phyloP scores from a whole-genome alignment of 2,888 invertebrate species.

The Auanema sp. region DNA sequence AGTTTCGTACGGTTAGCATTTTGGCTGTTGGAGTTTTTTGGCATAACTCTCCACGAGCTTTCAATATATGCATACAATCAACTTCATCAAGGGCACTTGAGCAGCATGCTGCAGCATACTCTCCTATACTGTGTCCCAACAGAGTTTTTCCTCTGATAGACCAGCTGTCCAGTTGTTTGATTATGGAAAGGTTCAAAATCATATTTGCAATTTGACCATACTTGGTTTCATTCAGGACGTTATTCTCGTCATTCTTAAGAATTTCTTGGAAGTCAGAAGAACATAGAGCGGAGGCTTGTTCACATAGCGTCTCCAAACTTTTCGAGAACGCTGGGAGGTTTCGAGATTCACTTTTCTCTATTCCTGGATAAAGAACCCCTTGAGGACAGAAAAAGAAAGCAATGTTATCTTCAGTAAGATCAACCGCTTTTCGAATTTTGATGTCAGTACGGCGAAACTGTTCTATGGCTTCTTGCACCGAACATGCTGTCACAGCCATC shows the following conservation, averaged over 20 bases:
- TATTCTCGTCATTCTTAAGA: slow-evolving; percentile 5
- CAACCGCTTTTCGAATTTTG: neutral
- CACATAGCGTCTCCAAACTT: slow-evolving; percentile 21
- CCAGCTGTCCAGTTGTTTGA: slow-evolving; percentile 23
- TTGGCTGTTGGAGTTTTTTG: slow-evolving; percentile 38
- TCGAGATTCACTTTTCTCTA: slow-evolving; percentile 25
- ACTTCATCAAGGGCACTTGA: slow-evolving; percentile 23
- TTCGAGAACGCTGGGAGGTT: slow-evolving; percentile 16
- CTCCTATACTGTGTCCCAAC: slow-evolving; percentile 58
- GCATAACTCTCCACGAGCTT: slow-evolving; percentile 37
- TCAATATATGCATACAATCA: slow-evolving; percentile 33
- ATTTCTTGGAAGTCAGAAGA: slow-evolving; percentile 14
- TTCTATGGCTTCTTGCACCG: slow-evolving; percentile 18
- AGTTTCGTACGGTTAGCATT: slow-evolving; percentile 48
- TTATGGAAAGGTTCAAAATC: slow-evolving; percentile 33
- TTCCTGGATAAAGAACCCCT: slow-evolving; percentile 50
- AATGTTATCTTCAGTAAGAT: slow-evolving; percentile 20
- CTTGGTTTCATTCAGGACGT: slow-evolving; percentile 19
- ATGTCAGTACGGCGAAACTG: neutral
- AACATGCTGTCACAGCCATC: slow-evolving; percentile 18
- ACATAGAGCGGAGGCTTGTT: slow-evolving; percentile 8
- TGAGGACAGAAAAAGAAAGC: slow-evolving; percentile 58
- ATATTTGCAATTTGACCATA: slow-evolving; percentile 46
- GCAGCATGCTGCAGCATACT: slow-evolving; percentile 47
- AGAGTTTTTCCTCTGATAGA: slow-evolving; percentile 29